These are phyloP conservation scores for Cochlearius cochlearius DNA, from an alignment of 2,113 vertebrate species.

Conservation along the genomic window DNA sequence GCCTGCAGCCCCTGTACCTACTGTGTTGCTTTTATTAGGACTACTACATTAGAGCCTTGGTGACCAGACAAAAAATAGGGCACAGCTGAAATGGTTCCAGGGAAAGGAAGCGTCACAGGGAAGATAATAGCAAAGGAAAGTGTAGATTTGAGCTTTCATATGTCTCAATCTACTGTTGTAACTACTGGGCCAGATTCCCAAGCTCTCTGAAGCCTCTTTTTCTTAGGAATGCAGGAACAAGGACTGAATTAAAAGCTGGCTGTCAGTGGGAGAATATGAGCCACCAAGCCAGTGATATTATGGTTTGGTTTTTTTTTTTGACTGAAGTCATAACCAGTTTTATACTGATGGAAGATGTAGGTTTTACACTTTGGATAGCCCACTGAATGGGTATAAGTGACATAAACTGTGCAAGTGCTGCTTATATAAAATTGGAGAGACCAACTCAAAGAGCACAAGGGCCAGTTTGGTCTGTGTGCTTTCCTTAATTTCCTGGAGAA, in stretches of 20 bases:
- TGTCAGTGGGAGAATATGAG: not conserved
- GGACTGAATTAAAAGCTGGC: not conserved
- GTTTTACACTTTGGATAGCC: not conserved
- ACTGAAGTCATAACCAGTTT: not conserved
- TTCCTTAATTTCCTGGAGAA: not conserved
- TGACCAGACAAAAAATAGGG: constrained; percentile 37
- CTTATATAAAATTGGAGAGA: not conserved
- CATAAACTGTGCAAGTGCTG: not conserved
- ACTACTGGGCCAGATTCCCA: not conserved
- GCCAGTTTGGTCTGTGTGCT: not conserved
- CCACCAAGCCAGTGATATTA: not conserved
- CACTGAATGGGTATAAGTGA: not conserved
- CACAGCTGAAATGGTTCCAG: constrained; percentile 18
- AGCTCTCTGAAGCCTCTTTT: not conserved
- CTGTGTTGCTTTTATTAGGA: constrained; percentile 56
- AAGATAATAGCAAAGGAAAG: not conserved
- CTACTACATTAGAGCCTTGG: constrained; percentile 14
- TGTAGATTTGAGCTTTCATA: not conserved
- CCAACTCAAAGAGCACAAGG: not conserved
- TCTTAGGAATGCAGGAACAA: not conserved
- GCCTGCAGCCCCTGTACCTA: constrained; percentile 14
- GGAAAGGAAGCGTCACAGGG: not conserved
- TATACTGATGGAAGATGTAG: not conserved
- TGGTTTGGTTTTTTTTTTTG: not conserved
- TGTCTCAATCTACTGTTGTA: not conserved